Base-by-base conservation (phyloP, 2,888 invertebrate species). In the Cephus rjabovi region DNA sequence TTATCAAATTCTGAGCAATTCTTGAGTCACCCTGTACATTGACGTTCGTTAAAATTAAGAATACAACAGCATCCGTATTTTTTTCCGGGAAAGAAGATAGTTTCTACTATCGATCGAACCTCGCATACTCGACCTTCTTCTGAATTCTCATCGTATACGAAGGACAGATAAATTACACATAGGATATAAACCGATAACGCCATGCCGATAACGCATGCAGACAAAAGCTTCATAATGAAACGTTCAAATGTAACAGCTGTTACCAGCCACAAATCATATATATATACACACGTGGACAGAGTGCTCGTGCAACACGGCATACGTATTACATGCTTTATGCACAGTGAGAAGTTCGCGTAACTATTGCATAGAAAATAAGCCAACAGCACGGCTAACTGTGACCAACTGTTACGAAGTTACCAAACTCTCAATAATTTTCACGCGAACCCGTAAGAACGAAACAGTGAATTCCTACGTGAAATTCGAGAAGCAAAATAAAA, bases 221-320 rank as follows among this genome's bases (percentile, higher is more conserved):
- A 71, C 33, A 71, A 31, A 6, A 34, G 71, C 31, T 71, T 71
- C 71, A 12, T 71, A 71, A 71, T 71, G 4, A 71, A 71, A 71
- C 71, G 71, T 31, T 34, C 71, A 34, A 71, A 11, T 34, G 15
- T 31, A 71, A 71, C 71, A 71, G 71, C 71, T 71, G 71, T 71
- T 31, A 71, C 71, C 12, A 31, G 9, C 31, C 71, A 34, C 71
- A 71, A 71, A 71, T 71, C 71, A 31, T 34, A 71, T 9, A 40
- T 35, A 3, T 11, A 35, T 40, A 23, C 23, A 40, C 37, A 40
- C 37, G 15, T 40, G 37, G 40, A 40, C 23, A 23, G 40, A 15
- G 23, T 23, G 40, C 40, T 40, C 23, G 1, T 40, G 40, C 40
- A 40, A 40, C 9, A 23, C 56, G 6, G 9, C 23, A 56, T 56